A percentile compares a stretch with the other conserved stretches of the same genome.
Evolutionary conservation across 2,113 vertebrate genomes (phyloP).

Genomic region (Salvelinus sp.): DNA sequence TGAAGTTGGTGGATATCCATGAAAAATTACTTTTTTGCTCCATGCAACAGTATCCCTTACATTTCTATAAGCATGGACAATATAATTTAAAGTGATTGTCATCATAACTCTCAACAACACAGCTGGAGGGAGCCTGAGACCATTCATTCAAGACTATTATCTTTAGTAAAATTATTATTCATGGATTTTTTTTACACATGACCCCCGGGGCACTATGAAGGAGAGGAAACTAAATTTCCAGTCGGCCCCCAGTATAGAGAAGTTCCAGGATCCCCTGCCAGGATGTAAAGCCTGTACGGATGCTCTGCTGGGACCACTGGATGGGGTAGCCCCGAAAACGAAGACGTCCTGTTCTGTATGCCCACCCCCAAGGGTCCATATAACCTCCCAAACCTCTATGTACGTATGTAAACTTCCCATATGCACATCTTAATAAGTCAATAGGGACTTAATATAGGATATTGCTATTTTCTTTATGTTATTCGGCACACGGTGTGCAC

Average conservation of each 20-base stretch:
- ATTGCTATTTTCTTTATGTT: conserved; percentile 56
- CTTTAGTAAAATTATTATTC: conserved; percentile 53
- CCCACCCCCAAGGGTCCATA: conserved; percentile 2
- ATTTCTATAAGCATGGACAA: conserved; percentile 30
- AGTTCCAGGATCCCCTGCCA: conserved; percentile 51
- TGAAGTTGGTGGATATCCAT: conserved; percentile 41
- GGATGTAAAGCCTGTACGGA: conserved; percentile 47
- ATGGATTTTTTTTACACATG: conserved; percentile 43
- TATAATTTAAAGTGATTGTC: conserved; percentile 19
- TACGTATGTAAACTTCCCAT: conserved; percentile 16
- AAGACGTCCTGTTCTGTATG: conserved; percentile 23
- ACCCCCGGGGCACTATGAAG: conserved; percentile 51
- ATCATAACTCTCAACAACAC: conserved; percentile 20
- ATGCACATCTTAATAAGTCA: conserved; percentile 49
- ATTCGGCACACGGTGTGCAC: conserved; percentile 33
- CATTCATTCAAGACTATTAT: conserved; percentile 50
- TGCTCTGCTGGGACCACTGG: conserved; percentile 27
- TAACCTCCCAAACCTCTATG: conserved; percentile 5
- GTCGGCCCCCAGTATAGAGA: conserved; percentile 56
- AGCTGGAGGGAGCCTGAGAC: conserved; percentile 33
- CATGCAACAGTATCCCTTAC: conserved; percentile 21
- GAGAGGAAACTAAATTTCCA: conserved; percentile 73
- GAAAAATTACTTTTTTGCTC: conserved; percentile 50
- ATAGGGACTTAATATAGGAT: conserved; percentile 35
- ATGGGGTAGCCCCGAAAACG: conserved; percentile 10